Evolutionary conservation across 2,113 vertebrate genomes (phyloP).

Genomic region (Anas platyrhynchos): DNA sequence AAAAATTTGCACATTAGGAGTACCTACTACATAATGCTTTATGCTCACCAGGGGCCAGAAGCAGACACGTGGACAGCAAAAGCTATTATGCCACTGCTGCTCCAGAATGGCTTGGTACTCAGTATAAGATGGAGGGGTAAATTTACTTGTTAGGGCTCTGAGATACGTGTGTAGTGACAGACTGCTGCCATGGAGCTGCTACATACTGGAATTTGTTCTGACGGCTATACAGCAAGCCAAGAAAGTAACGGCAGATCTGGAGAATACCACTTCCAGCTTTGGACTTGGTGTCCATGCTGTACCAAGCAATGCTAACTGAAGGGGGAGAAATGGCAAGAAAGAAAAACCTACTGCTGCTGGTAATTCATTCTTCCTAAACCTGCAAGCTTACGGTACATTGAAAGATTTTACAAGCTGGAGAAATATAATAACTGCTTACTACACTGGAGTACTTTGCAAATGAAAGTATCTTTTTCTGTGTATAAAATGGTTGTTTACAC

Average conservation of each 20-base stretch:
- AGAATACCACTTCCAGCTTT: background rate
- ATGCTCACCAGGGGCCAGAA: background rate
- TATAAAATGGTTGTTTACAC: background rate
- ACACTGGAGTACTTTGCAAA: background rate
- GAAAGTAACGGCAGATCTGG: background rate
- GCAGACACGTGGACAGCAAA: rapidly evolving
- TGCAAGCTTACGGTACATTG: rapidly evolving
- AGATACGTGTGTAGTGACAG: background rate
- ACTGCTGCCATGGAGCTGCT: background rate
- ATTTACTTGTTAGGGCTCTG: background rate
- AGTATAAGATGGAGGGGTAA: background rate
- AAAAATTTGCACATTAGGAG: background rate
- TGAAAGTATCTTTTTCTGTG: background rate
- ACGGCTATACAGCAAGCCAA: background rate
- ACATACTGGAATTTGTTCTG: background rate
- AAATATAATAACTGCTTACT: background rate
- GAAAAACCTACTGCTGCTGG: background rate
- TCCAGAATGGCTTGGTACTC: background rate
- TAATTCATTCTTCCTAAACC: background rate
- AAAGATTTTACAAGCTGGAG: background rate
- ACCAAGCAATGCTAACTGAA: background rate
- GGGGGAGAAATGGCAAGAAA: background rate
- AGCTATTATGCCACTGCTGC: background rate
- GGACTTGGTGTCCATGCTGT: background rate
- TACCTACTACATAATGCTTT: background rate